Percentiles rank a stretch among this genome's conserved stretches.
These are phyloP conservation scores for Hyla sarda DNA, from an alignment of 2,113 vertebrate genomes.

Conservation along the genomic window DNA sequence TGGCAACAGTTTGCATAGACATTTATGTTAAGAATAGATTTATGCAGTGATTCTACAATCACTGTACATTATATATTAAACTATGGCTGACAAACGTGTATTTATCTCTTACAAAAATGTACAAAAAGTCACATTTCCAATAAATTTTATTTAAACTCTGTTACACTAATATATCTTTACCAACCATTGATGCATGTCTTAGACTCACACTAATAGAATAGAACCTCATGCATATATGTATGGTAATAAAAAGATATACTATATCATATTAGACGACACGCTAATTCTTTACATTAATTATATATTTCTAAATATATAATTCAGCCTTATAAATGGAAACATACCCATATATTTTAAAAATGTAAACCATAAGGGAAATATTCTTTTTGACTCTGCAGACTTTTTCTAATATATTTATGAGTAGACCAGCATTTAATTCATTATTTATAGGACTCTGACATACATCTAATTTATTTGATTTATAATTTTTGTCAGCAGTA, in stretches of 20 bases:
- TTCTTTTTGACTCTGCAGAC: slow-evolving; percentile 63
- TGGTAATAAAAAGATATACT: slow-evolving; percentile 25
- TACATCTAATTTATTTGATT: slow-evolving; percentile 67
- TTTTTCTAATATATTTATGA: slow-evolving; percentile 70
- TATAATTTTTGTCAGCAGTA: slow-evolving; percentile 65
- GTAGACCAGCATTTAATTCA: slow-evolving; percentile 67
- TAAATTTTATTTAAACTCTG: background rate
- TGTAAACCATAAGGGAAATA: slow-evolving; percentile 63
- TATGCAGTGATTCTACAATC: background rate
- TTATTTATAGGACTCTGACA: slow-evolving; percentile 70
- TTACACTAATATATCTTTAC: background rate
- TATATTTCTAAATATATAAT: slow-evolving; percentile 67
- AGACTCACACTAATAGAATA: background rate
- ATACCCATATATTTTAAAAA: slow-evolving; percentile 52
- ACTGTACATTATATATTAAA: background rate
- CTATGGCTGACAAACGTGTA: background rate
- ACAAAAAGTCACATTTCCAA: background rate
- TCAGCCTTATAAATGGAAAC: slow-evolving; percentile 65
- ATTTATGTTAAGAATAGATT: background rate
- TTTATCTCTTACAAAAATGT: slow-evolving; percentile 4
- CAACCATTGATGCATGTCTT: background rate
- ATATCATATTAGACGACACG: slow-evolving; percentile 59
- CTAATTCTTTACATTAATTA: slow-evolving; percentile 69
- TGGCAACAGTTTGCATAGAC: background rate
- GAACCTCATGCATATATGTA: slow-evolving; percentile 33